Percentiles rank a stretch among this genome's conserved stretches.
phyloP scores from a whole-genome alignment of 2,797 vertebrate genomes.

The Chanos chanos region DNA sequence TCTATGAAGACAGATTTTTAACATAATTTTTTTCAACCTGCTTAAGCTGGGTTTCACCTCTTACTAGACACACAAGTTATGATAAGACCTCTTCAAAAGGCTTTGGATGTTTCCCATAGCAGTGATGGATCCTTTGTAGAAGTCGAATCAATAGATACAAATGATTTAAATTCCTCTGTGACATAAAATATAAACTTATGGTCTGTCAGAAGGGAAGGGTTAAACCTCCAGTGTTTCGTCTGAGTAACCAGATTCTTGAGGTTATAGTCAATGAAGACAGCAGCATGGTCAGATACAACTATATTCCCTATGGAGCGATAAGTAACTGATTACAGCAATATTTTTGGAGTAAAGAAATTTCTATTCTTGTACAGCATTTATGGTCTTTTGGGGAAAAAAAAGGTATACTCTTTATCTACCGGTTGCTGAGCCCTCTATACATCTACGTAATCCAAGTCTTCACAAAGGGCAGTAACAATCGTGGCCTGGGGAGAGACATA shows the following conservation, averaged over 20 bases:
- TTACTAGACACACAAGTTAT: slow-evolving; percentile 6
- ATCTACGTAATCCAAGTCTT: slow-evolving; percentile 1
- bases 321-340: background rate
- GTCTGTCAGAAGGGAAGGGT: background rate
- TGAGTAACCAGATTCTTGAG: background rate
- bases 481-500: background rate
- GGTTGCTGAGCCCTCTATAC: background rate
- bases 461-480: too few species aligned
- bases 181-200: slow-evolving; percentile 23
- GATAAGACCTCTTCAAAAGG: slow-evolving; percentile 5
- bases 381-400: background rate
- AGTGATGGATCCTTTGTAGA: background rate
- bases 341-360: too few species aligned
- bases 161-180: slow-evolving; percentile 6
- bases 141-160: background rate
- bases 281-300: slow-evolving; percentile 3
- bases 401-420: background rate
- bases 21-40: background rate
- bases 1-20: background rate
- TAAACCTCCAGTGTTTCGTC: background rate
- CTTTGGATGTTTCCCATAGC: slow-evolving; percentile 11
- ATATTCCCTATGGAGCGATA: background rate
- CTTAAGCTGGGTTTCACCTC: slow-evolving; percentile 1
- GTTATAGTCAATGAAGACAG: too few species aligned
- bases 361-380: slow-evolving; percentile 1